phyloP scores from a whole-genome alignment of 30 jellyfish, hydroid and myxozoan genomes.

The Hydractinia echinata region DNA sequence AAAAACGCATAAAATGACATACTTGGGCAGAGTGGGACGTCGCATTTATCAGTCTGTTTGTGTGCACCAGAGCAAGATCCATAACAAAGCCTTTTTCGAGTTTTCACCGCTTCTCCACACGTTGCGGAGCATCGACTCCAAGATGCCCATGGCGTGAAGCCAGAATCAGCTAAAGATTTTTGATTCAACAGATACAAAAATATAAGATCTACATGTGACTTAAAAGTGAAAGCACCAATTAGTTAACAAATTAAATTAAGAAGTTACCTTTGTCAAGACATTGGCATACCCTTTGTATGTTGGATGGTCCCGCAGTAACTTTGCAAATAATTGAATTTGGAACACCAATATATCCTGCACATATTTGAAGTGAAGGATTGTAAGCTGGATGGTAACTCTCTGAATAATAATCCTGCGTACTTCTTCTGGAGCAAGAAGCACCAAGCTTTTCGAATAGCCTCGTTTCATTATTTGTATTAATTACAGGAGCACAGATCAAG shows the following conservation, averaged over 20 bases:
- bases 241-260: neutral
- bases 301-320: neutral
- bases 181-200: neutral
- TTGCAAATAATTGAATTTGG: neutral
- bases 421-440: neutral
- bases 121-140: conserved; percentile 3
- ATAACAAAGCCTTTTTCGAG: conserved; percentile 11
- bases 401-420: neutral
- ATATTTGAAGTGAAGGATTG: neutral
- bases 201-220: neutral
- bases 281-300: neutral
- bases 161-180: conserved; percentile 8
- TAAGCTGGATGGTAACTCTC: conserved; percentile 4
- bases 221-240: neutral
- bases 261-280: neutral
- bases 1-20: neutral
- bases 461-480: neutral
- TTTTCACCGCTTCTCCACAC: neutral
- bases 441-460: neutral
- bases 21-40: neutral
- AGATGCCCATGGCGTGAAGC: conserved; percentile 1
- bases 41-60: neutral
- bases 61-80: neutral
- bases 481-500: conserved; percentile 7
- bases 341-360: neutral